Conservation (phyloP, 2,797 vertebrate genomes). For the Helostoma temminkii region DNA sequence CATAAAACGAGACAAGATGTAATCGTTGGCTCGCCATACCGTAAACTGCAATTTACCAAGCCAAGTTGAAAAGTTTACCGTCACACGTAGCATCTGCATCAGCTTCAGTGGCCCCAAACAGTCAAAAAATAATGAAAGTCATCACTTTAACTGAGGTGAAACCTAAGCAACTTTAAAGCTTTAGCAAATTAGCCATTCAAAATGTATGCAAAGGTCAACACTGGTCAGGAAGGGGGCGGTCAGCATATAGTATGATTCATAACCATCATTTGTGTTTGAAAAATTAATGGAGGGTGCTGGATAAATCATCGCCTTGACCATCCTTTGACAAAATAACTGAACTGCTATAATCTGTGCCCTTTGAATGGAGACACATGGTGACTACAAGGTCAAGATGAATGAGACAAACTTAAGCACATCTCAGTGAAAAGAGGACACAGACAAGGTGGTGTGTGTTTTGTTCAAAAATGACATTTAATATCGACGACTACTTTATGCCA, state of each 20-base stretch:
- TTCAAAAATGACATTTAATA: slow-evolving; percentile 65
- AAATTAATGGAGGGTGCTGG: slow-evolving; percentile 75
- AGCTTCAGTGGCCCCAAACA: too few relatives aligned
- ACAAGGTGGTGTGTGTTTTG: slow-evolving; percentile 24
- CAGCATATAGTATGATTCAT: slow-evolving; percentile 80
- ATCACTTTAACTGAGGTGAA: slow-evolving; percentile 7
- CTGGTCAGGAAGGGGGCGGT: slow-evolving; percentile 71
- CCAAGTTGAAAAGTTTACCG: background rate
- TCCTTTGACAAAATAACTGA: slow-evolving; percentile 78
- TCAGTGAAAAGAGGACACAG: slow-evolving; percentile 31
- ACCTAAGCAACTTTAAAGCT: slow-evolving; percentile 31
- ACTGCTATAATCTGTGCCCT: slow-evolving; percentile 63
- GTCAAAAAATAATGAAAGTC: too few relatives aligned
- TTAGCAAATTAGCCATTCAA: slow-evolving; percentile 62
- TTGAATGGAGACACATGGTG: slow-evolving; percentile 59
- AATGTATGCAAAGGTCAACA: slow-evolving; percentile 72
- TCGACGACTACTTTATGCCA: slow-evolving; percentile 45
- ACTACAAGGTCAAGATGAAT: slow-evolving; percentile 71
- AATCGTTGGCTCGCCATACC: slow-evolving; percentile 14
- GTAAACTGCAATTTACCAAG: slow-evolving; percentile 22
- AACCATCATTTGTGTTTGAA: slow-evolving; percentile 81
- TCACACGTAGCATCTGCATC: background rate
- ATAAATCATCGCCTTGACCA: slow-evolving; percentile 78
- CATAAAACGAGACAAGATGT: slow-evolving; percentile 34
- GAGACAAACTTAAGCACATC: slow-evolving; percentile 51